phyloP scores from a whole-genome alignment of 1,140 invertebrate genomes.

The Pseudobourletiella spinata region DNA sequence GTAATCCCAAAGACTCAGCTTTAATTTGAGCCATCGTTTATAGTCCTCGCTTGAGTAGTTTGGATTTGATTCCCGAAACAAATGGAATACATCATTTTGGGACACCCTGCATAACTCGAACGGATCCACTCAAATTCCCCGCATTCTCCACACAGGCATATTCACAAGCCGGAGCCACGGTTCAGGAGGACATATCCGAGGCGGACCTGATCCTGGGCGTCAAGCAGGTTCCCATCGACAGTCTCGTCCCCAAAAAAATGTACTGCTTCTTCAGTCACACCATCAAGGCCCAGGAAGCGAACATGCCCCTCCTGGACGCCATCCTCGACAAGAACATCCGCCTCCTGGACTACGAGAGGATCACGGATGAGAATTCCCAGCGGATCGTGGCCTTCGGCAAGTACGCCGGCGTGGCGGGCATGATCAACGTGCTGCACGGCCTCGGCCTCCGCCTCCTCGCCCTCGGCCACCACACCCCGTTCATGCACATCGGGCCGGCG shows the following conservation, averaged over 20 bases:
- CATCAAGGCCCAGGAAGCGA: constrained; percentile 96
- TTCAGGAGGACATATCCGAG: constrained; percentile 94
- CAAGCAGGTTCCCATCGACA: constrained; percentile 92
- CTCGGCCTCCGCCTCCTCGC: constrained; percentile 86
- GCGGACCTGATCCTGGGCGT: constrained; percentile 94
- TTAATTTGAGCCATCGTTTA: too few species aligned
- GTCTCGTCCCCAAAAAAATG: constrained; percentile 87
- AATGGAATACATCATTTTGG: too few species aligned
- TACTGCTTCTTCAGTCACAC: constrained; percentile 99
- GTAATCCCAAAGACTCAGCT: too few species aligned
- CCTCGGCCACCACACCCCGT: constrained; percentile 18
- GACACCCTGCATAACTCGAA: too few species aligned
- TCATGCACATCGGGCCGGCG: constrained; percentile 90
- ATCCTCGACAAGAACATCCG: constrained; percentile 91
- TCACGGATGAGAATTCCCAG: constrained; percentile 72
- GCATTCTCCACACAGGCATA: too few species aligned
- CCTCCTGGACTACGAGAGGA: constrained; percentile 92
- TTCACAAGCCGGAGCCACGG: constrained; percentile 72
- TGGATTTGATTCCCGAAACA: too few species aligned
- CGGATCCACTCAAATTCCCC: too few species aligned
- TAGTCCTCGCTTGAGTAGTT: too few species aligned
- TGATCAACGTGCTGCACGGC: constrained; percentile 97
- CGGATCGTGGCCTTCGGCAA: constrained; percentile 97
- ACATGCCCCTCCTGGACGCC: constrained; percentile 95
- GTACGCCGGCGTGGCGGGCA: constrained; percentile 96